A percentile compares a stretch with the other conserved stretches of the same genome.
These are phyloP conservation scores for Lepilemur ruficaudatus DNA, from an alignment of 2,797 vertebrate genomes.

Conservation along the genomic window DNA sequence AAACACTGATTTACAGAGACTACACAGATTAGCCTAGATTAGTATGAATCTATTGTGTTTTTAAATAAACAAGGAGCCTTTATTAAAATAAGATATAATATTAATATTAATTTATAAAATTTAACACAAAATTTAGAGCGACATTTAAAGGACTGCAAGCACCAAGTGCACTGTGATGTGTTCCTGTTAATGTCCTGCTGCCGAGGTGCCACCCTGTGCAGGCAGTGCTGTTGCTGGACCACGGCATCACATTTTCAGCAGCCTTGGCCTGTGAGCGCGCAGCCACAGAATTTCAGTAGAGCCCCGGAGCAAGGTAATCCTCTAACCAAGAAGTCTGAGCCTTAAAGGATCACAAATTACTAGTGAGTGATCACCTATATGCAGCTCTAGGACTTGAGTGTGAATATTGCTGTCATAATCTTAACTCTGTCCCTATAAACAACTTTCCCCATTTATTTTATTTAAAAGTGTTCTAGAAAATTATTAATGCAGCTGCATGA, in stretches of 20 bases:
- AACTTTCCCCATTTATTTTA: neutral
- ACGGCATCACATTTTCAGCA: neutral
- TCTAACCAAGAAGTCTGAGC: neutral
- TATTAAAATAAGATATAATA: neutral
- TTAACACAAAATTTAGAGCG: neutral
- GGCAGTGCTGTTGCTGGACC: neutral
- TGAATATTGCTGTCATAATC: neutral
- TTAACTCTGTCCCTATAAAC: neutral
- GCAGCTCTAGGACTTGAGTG: neutral
- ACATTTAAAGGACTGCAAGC: neutral
- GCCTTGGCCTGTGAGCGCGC: rapidly evolving
- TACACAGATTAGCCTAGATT: neutral
- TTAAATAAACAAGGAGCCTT: neutral
- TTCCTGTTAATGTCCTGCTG: neutral
- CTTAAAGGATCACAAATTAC: neutral
- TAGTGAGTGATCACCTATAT: neutral
- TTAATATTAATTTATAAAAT: neutral
- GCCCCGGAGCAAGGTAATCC: neutral
- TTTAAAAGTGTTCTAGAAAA: neutral
- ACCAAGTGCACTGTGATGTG: neutral
- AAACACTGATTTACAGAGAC: neutral
- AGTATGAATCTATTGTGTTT: neutral
- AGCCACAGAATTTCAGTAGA: neutral
- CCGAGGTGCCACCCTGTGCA: neutral
- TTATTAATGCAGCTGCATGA: neutral